Conservation (phyloP, 2,113 vertebrate species). For the Pantherophis guttatus region DNA sequence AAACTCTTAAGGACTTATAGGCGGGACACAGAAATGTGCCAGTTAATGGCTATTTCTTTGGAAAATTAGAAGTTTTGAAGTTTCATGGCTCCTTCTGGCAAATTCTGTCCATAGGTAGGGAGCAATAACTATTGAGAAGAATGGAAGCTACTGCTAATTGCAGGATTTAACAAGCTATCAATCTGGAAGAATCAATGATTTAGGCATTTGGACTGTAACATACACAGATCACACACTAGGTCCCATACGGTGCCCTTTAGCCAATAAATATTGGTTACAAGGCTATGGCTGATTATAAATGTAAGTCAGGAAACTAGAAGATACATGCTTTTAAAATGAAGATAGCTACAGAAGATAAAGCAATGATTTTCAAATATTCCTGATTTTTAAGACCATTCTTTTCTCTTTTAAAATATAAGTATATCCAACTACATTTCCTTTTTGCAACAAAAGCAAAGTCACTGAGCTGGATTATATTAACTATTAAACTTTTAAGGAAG, state of each 20-base stretch:
- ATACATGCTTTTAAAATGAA: background rate
- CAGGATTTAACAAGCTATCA: background rate
- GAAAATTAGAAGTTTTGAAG: background rate
- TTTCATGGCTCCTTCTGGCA: background rate
- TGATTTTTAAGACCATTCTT: background rate
- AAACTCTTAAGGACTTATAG: background rate
- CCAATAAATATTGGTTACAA: background rate
- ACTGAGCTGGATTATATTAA: background rate
- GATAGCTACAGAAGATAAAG: background rate
- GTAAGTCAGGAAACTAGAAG: background rate
- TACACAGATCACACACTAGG: background rate
- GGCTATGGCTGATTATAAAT: background rate
- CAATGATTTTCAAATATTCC: background rate
- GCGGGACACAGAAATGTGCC: background rate
- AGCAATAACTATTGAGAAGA: background rate
- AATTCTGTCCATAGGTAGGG: background rate
- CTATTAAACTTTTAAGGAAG: background rate
- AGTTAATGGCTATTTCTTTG: background rate
- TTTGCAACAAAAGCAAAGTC: background rate
- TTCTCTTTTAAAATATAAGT: background rate
- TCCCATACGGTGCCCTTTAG: background rate
- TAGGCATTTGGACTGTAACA: background rate
- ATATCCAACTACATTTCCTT: background rate
- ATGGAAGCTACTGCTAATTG: background rate
- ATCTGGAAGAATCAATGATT: background rate